A percentile compares a stretch with the other conserved stretches of the same genome.
These are phyloP conservation scores for Metaphire vulgaris DNA, from an alignment of 1,140 invertebrate genomes.

Conservation along the genomic window DNA sequence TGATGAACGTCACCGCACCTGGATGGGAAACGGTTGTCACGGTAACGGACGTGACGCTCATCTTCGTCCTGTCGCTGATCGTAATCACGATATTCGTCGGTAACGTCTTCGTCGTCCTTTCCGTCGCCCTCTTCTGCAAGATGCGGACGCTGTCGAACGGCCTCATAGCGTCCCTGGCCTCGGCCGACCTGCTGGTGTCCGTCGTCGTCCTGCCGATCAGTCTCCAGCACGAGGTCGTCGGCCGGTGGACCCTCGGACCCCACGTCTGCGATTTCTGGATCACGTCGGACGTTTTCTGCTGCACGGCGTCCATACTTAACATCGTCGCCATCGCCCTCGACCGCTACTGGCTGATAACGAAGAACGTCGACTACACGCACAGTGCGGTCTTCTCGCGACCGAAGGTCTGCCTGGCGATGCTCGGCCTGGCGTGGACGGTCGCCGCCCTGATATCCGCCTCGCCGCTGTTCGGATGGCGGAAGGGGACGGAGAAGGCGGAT, in stretches of 20 bases:
- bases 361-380: slow-evolving; percentile 28
- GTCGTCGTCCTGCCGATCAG: slow-evolving; percentile 51
- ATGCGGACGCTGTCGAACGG: slow-evolving; percentile 66
- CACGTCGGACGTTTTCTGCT: slow-evolving; percentile 77
- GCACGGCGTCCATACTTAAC: slow-evolving; percentile 82
- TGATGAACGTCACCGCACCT: neutral
- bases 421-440: slow-evolving; percentile 74
- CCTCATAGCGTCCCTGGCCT: slow-evolving; percentile 83
- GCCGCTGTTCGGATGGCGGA: slow-evolving; percentile 43
- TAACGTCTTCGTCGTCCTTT: slow-evolving; percentile 31
- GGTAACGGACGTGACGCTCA: slow-evolving; percentile 18
- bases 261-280: slow-evolving; percentile 85
- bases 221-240: slow-evolving; percentile 50
- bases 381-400: slow-evolving; percentile 74
- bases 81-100: slow-evolving; percentile 32
- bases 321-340: slow-evolving; percentile 81
- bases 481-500: slow-evolving; percentile 19
- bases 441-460: slow-evolving; percentile 74
- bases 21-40: neutral
- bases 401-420: slow-evolving; percentile 74
- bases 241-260: slow-evolving; percentile 72
- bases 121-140: slow-evolving; percentile 23
- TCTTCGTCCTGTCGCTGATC: slow-evolving; percentile 21
- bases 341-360: slow-evolving; percentile 85
- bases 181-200: slow-evolving; percentile 87